Evolutionary conservation across 2,888 invertebrate genomes (phyloP), one percentile per base, ranked within the genome.

Genomic region (Cyaniris semiargus): DNA sequence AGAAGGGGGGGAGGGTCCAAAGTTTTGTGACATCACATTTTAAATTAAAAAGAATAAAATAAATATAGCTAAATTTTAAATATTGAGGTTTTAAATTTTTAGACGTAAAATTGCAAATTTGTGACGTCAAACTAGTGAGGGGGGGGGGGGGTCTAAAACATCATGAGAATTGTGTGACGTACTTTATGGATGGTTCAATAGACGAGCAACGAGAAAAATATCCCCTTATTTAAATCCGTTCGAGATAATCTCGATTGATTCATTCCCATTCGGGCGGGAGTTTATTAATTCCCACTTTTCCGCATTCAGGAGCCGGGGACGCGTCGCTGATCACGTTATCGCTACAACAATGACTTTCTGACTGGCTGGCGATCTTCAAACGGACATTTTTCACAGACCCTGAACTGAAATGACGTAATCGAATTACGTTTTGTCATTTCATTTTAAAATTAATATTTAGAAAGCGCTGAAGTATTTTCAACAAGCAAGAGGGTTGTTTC

Each of bases 301-400:
- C 85, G 83, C 84, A 84, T 85, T 85, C 83, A 88, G 87, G 88
- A 89, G 85, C 85, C 10, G 10, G 44, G 84, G 84, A 82, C 85
- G 87, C 87, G 86, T 86, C 87, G 86, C 83, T 83, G 88, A 85
- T 86, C 85, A 85, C 88, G 89, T 88, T 93, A 93, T 93, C 93
- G 86, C 66, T 53, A 87, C 84, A 91, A 94, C 94, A 94, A 94
- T 93, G 92, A 89, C 84, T 92, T 94, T 93, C 93, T 93, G 93
- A 88, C 89, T 93, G 81, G 84, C 80, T 84, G 84, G 80, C 80
- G 83, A 84, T 84, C 82, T 82, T 83, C 83, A 81, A 83, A 83
- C 81, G 82, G 82, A 81, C 82, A 83, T 84, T 84, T 83, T 84
- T 84, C 84, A 84, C 80, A 80, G 82, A 80, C 79, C 79, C 76